A percentile compares a stretch with the other conserved stretches of the same genome.
Conservation (phyloP, 2,113 vertebrate genomes). For the Melanerpes formicivorus region DNA sequence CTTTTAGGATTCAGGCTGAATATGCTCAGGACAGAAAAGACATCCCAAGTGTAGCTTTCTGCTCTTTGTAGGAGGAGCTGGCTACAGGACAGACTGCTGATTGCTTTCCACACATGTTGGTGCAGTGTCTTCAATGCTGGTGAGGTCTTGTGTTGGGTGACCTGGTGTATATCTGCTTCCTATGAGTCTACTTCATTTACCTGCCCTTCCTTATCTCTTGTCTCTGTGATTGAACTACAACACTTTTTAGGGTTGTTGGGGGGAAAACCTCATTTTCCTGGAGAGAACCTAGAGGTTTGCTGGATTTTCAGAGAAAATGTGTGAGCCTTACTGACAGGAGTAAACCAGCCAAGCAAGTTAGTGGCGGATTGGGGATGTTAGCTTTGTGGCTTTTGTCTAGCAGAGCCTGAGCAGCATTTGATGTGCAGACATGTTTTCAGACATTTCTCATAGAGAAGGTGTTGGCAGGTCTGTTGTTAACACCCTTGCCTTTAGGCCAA, state of each 20-base stretch:
- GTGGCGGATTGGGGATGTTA: neutral
- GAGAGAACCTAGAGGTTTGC: neutral
- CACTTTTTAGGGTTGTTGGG: neutral
- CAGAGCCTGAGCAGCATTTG: constrained; percentile 26
- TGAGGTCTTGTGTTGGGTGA: neutral
- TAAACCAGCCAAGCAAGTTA: neutral
- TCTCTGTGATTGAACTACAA: neutral
- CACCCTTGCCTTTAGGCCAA: constrained; percentile 61
- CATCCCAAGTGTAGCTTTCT: neutral
- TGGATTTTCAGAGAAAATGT: neutral
- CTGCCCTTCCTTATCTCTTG: neutral
- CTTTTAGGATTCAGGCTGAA: neutral
- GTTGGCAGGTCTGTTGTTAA: constrained; percentile 66
- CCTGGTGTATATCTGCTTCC: neutral
- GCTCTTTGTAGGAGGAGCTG: neutral
- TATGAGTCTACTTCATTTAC: neutral
- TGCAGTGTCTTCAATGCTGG: neutral
- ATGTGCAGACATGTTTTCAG: constrained; percentile 55
- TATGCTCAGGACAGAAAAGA: neutral
- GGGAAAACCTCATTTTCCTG: neutral
- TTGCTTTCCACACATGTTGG: accelerated
- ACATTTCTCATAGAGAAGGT: constrained; percentile 40
- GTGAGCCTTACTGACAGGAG: neutral
- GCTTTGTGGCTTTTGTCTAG: constrained; percentile 60
- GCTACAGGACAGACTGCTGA: neutral